phyloP scores from a whole-genome alignment of 2,113 vertebrate genomes.

The Nyctibius bracteatus region DNA sequence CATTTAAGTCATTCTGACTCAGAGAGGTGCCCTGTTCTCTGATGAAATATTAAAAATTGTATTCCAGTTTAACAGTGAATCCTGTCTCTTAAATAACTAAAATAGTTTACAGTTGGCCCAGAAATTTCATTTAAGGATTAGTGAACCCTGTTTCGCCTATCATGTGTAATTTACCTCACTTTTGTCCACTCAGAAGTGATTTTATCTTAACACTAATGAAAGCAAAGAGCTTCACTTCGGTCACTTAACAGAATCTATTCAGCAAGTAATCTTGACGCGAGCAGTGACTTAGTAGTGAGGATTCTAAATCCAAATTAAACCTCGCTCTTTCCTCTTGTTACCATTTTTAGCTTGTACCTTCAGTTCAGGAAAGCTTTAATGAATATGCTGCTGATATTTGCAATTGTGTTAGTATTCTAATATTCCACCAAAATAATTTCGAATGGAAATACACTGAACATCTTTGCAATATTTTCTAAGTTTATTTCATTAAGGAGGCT shows the following conservation, averaged over 20 bases:
- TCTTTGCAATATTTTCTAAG: background rate
- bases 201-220: slow-evolving; percentile 26
- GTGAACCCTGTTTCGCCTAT: slow-evolving; percentile 31
- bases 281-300: background rate
- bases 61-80: background rate
- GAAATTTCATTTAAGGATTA: slow-evolving; percentile 40
- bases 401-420: slow-evolving; percentile 10
- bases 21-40: background rate
- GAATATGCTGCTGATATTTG: background rate
- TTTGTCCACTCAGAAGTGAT: background rate
- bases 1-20: background rate
- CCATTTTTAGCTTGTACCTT: background rate
- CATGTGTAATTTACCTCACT: slow-evolving; percentile 26
- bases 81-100: background rate
- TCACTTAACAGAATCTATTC: slow-evolving; percentile 23
- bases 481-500: background rate
- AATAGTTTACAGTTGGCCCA: background rate
- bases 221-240: background rate
- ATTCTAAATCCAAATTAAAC: slow-evolving; percentile 39
- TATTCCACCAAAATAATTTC: slow-evolving; percentile 1
- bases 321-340: background rate
- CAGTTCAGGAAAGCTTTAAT: background rate
- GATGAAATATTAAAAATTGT: background rate
- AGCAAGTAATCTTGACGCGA: background rate
- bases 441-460: background rate